These are phyloP conservation scores for Alectoris magna DNA, from an alignment of 2,797 vertebrate species.

Conservation along the genomic window DNA sequence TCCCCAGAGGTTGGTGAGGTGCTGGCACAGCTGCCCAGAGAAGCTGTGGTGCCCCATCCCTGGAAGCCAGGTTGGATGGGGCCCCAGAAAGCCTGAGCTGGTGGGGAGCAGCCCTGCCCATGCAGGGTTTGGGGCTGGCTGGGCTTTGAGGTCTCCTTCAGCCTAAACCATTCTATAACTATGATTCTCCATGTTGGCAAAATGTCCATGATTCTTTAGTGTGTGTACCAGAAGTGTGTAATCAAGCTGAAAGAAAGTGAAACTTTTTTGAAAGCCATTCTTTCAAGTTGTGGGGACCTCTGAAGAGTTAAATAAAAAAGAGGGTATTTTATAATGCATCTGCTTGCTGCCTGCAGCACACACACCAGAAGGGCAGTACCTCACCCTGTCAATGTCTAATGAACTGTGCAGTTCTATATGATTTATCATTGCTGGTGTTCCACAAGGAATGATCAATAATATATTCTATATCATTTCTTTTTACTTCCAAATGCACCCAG, in stretches of 20 bases:
- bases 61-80: no score
- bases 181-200: not conserved
- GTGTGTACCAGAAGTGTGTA: not conserved
- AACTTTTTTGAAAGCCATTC: constrained; percentile 51
- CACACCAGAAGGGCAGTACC: constrained; percentile 17
- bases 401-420: constrained; percentile 61
- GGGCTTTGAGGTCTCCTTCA: no score
- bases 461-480: constrained; percentile 67
- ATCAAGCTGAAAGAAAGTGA: not conserved
- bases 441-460: constrained; percentile 71
- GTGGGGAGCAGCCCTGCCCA: no score
- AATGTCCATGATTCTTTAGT: not conserved
- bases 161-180: no score
- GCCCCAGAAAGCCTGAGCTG: no score
- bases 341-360: constrained; percentile 17
- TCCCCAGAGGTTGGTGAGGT: no score
- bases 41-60: no score
- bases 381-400: constrained; percentile 70
- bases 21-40: no score
- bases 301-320: constrained; percentile 58
- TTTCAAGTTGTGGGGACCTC: not conserved
- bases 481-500: constrained; percentile 71
- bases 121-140: no score
- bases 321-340: constrained; percentile 31
- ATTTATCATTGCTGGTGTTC: constrained; percentile 59